Evolutionary conservation across 2,888 invertebrate genomes (phyloP), one percentile per base, ranked within the genome.

Genomic region (Thecocarcelia acutangulata): DNA sequence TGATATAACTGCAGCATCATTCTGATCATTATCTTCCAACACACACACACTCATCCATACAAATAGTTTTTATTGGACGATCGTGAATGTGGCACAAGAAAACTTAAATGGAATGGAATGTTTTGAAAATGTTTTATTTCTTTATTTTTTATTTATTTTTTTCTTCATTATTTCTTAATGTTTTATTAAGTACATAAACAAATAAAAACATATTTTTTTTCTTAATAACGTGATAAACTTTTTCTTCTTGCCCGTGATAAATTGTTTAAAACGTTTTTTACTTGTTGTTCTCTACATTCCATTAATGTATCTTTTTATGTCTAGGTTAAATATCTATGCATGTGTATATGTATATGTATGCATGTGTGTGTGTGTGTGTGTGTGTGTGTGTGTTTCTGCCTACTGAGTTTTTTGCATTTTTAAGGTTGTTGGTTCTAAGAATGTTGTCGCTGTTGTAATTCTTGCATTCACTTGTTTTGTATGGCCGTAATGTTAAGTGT

Each of bases 1-100:
- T 63, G 63, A 63, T 77, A 70, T 63, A 69, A 77, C 21, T 69
- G 61, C 46, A 63, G 48, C 52, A 61, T 68, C 68, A 75, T 68
- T 50, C 44, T 44, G 61, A 69, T 69, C 59, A 46, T 24, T 17
- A 61, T 46, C 12, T 46, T 11, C 21, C 5, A 2, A 24, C 2
- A 24, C 33, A 33, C 33, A 33, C 1, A 52, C n/a, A n/a, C 13
- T 6, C 15, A 63, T 73, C 12, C 37, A 17, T 56, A 9, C 5
- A 12, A 33, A 13, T 19, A 24, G 17, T 28, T 1, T 40, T 58
- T 40, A 17, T 13, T 11, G 17, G n/a, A 56, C 17, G 15, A 19
- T 54, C 46, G 12, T 19, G 13, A 11, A 21, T 3, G 12, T 33
- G 13, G 50, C 13, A 54, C 24, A 13, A 3, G 6, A 42, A 6